Conservation (phyloP, 2,113 vertebrate species). For the Cyphomyrus discorhynchus region DNA sequence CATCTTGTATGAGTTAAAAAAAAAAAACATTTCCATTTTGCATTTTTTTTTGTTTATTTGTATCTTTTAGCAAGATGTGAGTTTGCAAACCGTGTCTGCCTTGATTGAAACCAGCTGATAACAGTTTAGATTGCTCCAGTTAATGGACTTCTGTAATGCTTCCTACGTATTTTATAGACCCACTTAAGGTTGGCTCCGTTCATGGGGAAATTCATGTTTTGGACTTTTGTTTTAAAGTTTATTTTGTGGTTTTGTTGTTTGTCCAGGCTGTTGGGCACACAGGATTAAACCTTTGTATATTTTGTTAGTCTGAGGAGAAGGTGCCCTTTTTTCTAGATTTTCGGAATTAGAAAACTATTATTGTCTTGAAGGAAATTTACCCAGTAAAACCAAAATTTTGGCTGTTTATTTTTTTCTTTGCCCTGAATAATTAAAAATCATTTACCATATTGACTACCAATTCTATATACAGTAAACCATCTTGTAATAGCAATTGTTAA, state of each 20-base stretch:
- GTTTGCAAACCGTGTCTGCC: not conserved
- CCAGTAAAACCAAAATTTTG: not conserved
- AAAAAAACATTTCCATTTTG: not conserved
- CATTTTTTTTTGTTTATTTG: not conserved
- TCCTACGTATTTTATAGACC: not conserved
- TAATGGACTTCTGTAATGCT: constrained; percentile 1
- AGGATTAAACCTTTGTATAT: not conserved
- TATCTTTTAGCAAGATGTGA: not conserved
- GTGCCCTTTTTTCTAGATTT: not conserved
- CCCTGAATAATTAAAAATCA: not conserved
- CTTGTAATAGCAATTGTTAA: not conserved
- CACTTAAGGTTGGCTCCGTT: not conserved
- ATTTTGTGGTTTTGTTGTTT: constrained; percentile 6
- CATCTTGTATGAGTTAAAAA: not conserved
- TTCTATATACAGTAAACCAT: not conserved
- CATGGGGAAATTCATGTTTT: not conserved
- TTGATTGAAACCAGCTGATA: not conserved
- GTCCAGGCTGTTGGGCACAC: not conserved
- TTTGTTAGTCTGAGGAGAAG: not conserved
- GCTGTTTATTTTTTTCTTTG: not conserved
- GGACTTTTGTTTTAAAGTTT: not conserved
- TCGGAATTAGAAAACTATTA: not conserved
- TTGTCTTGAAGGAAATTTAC: not conserved
- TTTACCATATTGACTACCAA: not conserved
- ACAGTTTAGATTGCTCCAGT: not conserved